phyloP scores from a whole-genome alignment of 2,797 vertebrate species.

The Sarcophilus harrisii region DNA sequence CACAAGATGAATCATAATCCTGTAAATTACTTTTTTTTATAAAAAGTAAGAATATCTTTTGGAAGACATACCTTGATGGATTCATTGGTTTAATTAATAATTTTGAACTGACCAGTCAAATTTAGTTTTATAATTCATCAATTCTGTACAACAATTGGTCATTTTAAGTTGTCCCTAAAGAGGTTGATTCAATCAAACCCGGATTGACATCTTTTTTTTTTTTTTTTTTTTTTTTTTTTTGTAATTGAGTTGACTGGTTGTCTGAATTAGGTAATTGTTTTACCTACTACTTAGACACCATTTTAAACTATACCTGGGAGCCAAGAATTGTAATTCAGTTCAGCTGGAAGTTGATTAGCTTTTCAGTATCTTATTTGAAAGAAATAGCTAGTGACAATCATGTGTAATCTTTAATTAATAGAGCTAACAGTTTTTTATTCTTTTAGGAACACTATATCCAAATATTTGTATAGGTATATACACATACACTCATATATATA shows the following conservation, averaged over 20 bases:
- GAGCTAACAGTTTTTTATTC: constrained; percentile 28
- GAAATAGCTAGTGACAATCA: constrained; percentile 57
- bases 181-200: constrained; percentile 35
- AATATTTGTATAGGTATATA: no score
- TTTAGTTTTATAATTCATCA: constrained; percentile 49
- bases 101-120: constrained; percentile 40
- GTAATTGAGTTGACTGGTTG: not conserved
- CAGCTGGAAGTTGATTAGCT: not conserved
- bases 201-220: not conserved
- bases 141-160: constrained; percentile 14
- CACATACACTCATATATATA: no score
- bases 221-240: not conserved
- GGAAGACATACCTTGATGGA: not conserved
- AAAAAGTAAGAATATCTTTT: not conserved
- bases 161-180: constrained; percentile 36
- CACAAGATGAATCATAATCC: not conserved
- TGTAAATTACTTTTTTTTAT: not conserved
- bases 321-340: constrained; percentile 44
- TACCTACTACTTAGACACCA: constrained; percentile 11
- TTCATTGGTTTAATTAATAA: not conserved
- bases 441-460: not conserved
- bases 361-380: constrained; percentile 48
- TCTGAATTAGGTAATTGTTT: constrained; percentile 61
- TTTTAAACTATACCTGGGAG: constrained; percentile 33
- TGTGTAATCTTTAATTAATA: constrained; percentile 45